Conservation (phyloP, 2,888 invertebrate species). For the Cetonia aurata region DNA sequence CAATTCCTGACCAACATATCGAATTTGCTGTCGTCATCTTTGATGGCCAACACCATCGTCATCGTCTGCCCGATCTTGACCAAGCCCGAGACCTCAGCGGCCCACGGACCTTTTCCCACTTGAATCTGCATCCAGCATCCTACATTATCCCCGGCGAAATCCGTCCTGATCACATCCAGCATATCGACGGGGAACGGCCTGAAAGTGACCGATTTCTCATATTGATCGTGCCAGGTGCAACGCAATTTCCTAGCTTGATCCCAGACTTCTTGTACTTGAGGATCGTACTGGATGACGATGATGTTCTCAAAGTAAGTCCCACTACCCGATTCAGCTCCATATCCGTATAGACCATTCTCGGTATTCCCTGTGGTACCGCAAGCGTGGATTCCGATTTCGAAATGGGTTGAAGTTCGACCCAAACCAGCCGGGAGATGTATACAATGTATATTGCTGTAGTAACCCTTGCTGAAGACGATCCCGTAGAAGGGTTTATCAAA, state of each 20-base stretch:
- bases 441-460: constrained; percentile 93
- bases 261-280: constrained; percentile 92
- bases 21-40: constrained; percentile 94
- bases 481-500: constrained; percentile 96
- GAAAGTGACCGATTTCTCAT: constrained; percentile 95
- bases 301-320: constrained; percentile 96
- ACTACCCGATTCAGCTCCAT: constrained; percentile 88
- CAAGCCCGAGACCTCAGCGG: constrained; percentile 92
- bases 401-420: constrained; percentile 87
- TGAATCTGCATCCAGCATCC: constrained; percentile 99
- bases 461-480: constrained; percentile 95
- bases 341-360: constrained; percentile 89
- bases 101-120: constrained; percentile 95
- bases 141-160: constrained; percentile 95
- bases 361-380: constrained; percentile 94
- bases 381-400: constrained; percentile 91
- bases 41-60: constrained; percentile 96
- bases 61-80: constrained; percentile 97
- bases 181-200: constrained; percentile 95
- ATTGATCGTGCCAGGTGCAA: constrained; percentile 96
- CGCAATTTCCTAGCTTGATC: constrained; percentile 92
- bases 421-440: constrained; percentile 91
- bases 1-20: constrained; percentile 96
- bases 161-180: constrained; percentile 94
- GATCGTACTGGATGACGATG: constrained; percentile 93